Evolutionary conservation across 2,113 vertebrate genomes (phyloP).

Genomic region (Cyphomyrus discorhynchus): DNA sequence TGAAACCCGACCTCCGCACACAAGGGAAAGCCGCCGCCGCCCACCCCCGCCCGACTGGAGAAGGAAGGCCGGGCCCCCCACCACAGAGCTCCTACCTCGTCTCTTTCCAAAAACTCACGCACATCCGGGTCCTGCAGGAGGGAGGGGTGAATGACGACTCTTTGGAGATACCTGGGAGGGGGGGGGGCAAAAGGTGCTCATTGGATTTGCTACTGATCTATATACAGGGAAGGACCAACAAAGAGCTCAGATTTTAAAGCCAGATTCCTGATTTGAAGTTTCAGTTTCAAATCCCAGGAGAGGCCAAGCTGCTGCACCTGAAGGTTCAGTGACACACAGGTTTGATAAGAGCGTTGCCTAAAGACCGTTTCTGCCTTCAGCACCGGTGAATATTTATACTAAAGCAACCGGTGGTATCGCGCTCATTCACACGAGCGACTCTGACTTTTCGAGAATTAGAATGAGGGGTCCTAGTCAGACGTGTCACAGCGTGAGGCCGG

Average conservation of each 20-base stretch:
- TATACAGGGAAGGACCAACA: background rate
- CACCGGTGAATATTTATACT: background rate
- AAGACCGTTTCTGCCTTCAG: background rate
- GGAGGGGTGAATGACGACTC: slow-evolving; percentile 78
- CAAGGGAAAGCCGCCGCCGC: background rate
- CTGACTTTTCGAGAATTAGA: background rate
- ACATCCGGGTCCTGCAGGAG: slow-evolving; percentile 90
- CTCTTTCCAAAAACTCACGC: slow-evolving; percentile 88
- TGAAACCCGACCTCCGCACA: background rate
- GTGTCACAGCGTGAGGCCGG: background rate
- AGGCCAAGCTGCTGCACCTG: background rate
- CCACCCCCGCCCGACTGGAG: background rate
- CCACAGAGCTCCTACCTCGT: slow-evolving; percentile 66
- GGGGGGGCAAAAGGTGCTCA: background rate
- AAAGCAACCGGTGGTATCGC: background rate
- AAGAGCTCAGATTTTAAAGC: background rate
- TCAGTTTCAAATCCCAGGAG: background rate
- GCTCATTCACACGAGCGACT: background rate
- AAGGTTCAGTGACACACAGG: background rate
- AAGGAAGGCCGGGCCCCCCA: background rate
- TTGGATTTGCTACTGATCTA: background rate
- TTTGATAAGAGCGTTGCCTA: background rate
- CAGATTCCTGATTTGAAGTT: background rate
- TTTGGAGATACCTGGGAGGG: slow-evolving; percentile 75
- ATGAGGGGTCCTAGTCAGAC: background rate